These are phyloP conservation scores for Coptodon rendalli DNA, from an alignment of 2,113 vertebrate species.

Conservation along the genomic window DNA sequence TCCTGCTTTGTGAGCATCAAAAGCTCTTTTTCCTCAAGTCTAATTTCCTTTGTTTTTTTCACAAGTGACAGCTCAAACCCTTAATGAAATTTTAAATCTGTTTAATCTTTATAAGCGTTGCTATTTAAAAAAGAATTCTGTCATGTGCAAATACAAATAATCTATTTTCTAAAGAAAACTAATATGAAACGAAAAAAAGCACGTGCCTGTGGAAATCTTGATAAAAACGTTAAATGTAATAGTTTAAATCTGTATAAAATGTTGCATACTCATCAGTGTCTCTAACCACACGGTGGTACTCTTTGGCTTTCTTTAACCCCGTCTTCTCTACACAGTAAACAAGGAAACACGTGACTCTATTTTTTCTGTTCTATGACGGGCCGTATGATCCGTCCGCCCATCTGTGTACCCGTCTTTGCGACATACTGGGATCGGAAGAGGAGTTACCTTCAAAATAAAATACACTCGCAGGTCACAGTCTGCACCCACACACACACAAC, in stretches of 20 bases:
- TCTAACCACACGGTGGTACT: neutral
- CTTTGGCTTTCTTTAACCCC: neutral
- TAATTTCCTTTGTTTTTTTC: neutral
- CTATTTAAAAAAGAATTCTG: neutral
- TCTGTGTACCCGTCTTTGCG: neutral
- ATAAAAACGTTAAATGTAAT: neutral
- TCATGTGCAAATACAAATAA: neutral
- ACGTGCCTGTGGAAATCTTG: neutral
- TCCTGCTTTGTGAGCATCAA: neutral
- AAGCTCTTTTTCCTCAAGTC: neutral
- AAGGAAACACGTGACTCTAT: slow-evolving; percentile 65
- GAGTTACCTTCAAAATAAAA: neutral
- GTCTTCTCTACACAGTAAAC: slow-evolving; percentile 41
- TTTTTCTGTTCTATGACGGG: slow-evolving; percentile 21
- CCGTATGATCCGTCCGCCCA: slow-evolving; percentile 12
- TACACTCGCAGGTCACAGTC: fast-evolving
- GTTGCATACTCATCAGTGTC: neutral
- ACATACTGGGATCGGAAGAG: neutral
- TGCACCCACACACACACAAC: neutral
- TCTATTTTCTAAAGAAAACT: neutral
- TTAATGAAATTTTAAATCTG: neutral
- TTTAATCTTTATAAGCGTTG: neutral
- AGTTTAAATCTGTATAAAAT: neutral
- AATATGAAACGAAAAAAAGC: neutral
- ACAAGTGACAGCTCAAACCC: neutral